These are phyloP conservation scores for Lagria hirta DNA, from an alignment of 2,888 invertebrate species.

Conservation along the genomic window DNA sequence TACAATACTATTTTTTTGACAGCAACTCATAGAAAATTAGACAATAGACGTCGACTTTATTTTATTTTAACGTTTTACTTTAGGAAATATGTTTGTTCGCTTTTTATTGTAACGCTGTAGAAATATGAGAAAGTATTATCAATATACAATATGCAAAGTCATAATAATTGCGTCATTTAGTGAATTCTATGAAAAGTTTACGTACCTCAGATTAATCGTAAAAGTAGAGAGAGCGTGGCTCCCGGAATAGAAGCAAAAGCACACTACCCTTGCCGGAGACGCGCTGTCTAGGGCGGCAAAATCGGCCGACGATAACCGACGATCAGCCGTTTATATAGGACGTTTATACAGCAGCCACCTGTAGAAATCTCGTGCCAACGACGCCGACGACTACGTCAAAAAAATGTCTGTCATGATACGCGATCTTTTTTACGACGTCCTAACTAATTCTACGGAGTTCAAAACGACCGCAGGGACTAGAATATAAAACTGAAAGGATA, in stretches of 20 bases:
- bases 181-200: too few species aligned
- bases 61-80: too few species aligned
- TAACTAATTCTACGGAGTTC: constrained; percentile 3
- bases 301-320: constrained; percentile 32
- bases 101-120: too few species aligned
- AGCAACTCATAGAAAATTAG: too few species aligned
- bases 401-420: constrained; percentile 20
- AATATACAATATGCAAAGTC: not conserved
- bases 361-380: constrained; percentile 28
- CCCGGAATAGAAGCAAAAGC: constrained; percentile 25
- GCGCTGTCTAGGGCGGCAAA: constrained; percentile 33
- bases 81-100: too few species aligned
- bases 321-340: constrained; percentile 28
- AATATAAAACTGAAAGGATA: too few species aligned
- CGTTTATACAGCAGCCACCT: constrained; percentile 33
- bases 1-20: too few species aligned
- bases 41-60: too few species aligned
- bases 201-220: constrained; percentile 21
- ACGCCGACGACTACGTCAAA: constrained; percentile 6
- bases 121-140: not conserved
- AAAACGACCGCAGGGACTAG: constrained; percentile 3
- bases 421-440: constrained; percentile 17
- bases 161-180: too few species aligned
- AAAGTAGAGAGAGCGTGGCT: constrained; percentile 28
- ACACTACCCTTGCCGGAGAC: constrained; percentile 30